These are phyloP conservation scores for Merops nubicus DNA, from an alignment of 2,113 vertebrate genomes.

Conservation along the genomic window DNA sequence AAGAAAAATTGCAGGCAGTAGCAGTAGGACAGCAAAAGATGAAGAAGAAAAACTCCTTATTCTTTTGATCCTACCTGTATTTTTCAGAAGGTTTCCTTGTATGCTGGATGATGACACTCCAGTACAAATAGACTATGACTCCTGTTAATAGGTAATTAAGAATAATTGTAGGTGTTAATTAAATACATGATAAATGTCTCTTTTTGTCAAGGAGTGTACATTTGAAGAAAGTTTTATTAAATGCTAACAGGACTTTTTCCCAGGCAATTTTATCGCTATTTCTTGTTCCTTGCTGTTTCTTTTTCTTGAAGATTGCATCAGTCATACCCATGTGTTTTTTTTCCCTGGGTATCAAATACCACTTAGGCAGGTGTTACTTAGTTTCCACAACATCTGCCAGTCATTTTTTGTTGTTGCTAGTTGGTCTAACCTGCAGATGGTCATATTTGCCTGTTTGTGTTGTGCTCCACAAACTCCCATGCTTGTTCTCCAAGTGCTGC, in stretches of 20 bases:
- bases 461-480: background rate
- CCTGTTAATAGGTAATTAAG: conserved; percentile 39
- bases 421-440: conserved; percentile 48
- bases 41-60: background rate
- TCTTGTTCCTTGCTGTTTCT: background rate
- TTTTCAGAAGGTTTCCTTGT: background rate
- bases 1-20: conserved; percentile 9
- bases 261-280: background rate
- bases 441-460: conserved; percentile 11
- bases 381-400: conserved; percentile 57
- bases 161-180: conserved; percentile 28
- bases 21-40: background rate
- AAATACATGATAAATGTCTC: background rate
- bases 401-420: background rate
- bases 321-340: background rate
- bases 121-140: conserved; percentile 13
- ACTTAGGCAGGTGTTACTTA: conserved; percentile 44
- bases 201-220: background rate
- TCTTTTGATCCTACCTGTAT: conserved; percentile 25
- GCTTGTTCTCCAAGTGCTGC: background rate
- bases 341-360: conserved; percentile 1
- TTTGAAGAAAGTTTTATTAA: conserved; percentile 6
- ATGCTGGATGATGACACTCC: background rate
- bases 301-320: background rate
- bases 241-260: conserved; percentile 10